phyloP scores from a whole-genome alignment of 2,888 invertebrate species.

The Strigamia maritima region DNA sequence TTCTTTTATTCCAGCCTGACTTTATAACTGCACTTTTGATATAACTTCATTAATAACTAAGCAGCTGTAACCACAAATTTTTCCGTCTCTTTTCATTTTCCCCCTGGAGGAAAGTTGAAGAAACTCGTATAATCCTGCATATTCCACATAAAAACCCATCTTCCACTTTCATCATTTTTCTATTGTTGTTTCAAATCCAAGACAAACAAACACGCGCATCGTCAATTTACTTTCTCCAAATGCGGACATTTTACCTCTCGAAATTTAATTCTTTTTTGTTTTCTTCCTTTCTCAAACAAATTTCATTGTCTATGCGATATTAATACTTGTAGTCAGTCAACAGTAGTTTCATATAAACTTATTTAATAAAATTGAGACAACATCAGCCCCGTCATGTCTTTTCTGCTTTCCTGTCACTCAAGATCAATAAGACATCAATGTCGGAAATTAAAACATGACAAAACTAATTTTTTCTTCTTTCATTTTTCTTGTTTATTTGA shows the following conservation, averaged over 20 bases:
- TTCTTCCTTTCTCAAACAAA: too few relatives aligned
- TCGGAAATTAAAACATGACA: too few relatives aligned
- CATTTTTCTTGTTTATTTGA: too few relatives aligned
- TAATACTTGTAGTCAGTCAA: background rate
- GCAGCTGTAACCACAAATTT: background rate
- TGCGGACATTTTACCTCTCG: too few relatives aligned
- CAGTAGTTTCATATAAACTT: too few relatives aligned
- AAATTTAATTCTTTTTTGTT: too few relatives aligned
- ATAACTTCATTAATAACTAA: constrained; percentile 8
- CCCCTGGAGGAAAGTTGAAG: constrained; percentile 1
- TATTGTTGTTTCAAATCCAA: background rate
- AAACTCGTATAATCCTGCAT: background rate
- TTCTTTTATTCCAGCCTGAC: background rate
- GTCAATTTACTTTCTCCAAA: background rate
- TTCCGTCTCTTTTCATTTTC: background rate
- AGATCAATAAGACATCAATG: too few relatives aligned
- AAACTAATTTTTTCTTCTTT: too few relatives aligned
- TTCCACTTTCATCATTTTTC: background rate
- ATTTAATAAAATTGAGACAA: too few relatives aligned
- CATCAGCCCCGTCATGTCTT: too few relatives aligned
- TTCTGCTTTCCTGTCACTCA: too few relatives aligned
- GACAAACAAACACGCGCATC: background rate
- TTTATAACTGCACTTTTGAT: constrained; percentile 4
- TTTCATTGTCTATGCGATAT: background rate
- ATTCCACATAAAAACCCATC: background rate